These are phyloP conservation scores for Copidosoma floridanum DNA, from an alignment of 1,140 invertebrate species.

Conservation along the genomic window DNA sequence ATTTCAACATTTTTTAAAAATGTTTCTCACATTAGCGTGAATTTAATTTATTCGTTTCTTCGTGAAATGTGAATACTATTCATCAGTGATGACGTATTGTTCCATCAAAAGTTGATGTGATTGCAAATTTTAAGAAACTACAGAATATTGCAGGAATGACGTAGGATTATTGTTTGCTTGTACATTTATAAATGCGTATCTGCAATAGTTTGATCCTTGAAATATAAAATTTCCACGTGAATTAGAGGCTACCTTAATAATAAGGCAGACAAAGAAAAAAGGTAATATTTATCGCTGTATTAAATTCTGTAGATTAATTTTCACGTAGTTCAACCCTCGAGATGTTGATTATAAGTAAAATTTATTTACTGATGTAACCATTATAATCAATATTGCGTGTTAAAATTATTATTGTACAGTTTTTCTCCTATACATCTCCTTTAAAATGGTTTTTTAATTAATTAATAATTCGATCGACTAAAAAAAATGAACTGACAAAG, in stretches of 20 bases:
- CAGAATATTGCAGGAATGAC: slow-evolving; percentile 7
- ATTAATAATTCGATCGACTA: no score
- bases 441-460: no score
- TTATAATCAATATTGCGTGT: no score
- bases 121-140: background rate
- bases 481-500: no score
- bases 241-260: slow-evolving; percentile 51
- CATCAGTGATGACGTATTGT: no score
- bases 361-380: background rate
- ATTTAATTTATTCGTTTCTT: background rate
- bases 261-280: slow-evolving; percentile 34
- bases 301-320: slow-evolving; percentile 19
- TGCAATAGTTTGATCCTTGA: slow-evolving; percentile 1
- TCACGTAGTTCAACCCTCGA: slow-evolving; percentile 9
- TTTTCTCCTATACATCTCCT: no score
- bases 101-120: no score
- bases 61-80: background rate
- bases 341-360: slow-evolving; percentile 15
- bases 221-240: slow-evolving; percentile 24
- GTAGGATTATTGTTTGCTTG: slow-evolving; percentile 2
- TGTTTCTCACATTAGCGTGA: no score
- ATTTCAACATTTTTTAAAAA: no score
- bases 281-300: slow-evolving; percentile 31
- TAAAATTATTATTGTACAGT: no score
- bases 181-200: slow-evolving; percentile 3